phyloP scores from a whole-genome alignment of 2,888 invertebrate species.

The Lysandra bellargus region DNA sequence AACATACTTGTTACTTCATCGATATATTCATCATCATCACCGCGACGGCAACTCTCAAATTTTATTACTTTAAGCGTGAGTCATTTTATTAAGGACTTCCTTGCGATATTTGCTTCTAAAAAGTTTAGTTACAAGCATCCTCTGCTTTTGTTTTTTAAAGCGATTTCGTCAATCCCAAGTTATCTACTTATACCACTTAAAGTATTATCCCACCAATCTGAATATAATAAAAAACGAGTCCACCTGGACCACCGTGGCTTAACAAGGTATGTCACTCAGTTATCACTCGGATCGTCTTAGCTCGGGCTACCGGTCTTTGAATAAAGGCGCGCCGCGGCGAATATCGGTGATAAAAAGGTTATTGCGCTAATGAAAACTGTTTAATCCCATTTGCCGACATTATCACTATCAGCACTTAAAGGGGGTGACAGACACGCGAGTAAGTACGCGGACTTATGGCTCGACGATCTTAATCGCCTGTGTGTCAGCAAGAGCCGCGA shows the following conservation, averaged over 20 bases:
- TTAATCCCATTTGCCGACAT: constrained; percentile 7
- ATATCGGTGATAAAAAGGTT: constrained; percentile 15
- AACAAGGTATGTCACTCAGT: constrained; percentile 71
- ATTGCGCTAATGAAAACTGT: constrained; percentile 19
- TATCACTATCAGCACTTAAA: neutral
- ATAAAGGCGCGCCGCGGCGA: constrained; percentile 2
- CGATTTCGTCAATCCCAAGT: neutral
- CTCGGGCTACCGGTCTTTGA: constrained; percentile 40
- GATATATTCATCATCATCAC: constrained; percentile 7
- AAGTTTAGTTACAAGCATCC: neutral
- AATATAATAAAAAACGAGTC: constrained; percentile 8
- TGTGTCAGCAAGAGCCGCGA: too few species aligned
- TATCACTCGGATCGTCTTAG: neutral
- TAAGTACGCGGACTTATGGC: too few species aligned
- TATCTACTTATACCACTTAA: constrained; percentile 6
- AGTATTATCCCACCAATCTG: constrained; percentile 5
- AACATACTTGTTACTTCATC: neutral
- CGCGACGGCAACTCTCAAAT: neutral
- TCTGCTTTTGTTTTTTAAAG: neutral
- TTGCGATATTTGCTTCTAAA: neutral
- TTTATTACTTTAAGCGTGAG: too few species aligned
- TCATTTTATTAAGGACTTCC: too few species aligned
- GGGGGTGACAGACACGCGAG: too few species aligned
- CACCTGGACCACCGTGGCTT: constrained; percentile 43
- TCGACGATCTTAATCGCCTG: too few species aligned